Evolutionary conservation across 2,888 invertebrate genomes (phyloP), one percentile per base, ranked within the genome.

Genomic region (Tenthredo scrophulariae): DNA sequence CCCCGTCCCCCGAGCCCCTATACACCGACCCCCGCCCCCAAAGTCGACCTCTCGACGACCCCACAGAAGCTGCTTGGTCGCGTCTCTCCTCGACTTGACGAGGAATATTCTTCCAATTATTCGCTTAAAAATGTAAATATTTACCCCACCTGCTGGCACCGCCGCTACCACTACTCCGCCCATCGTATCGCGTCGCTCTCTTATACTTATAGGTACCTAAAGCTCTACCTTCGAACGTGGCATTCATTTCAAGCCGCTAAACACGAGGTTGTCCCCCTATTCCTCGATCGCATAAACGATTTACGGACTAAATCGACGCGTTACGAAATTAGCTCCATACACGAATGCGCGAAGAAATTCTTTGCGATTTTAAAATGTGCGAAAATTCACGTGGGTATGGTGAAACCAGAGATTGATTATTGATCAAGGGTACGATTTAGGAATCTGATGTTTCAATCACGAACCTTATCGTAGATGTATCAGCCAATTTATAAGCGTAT

Each of bases 71-170:
- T 80, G 62, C 80, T 80, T 43, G 80, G 80, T 58, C 80, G 58
- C 67, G 83, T 83, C 43, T 65, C 82, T 80, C 67, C 92, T 91
- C 88, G 88, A 91, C 90, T 91, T 88, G 87, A 90, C 90, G 90
- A 91, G 89, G 89, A 90, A 91, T 91, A 91, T 90, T 90, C 89
- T 89, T 89, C 90, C 90, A 91, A 91, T 92, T 92, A 91, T 87
- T 87, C 87, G 86, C 85, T 62, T 43, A 87, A 88, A 87, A 89
- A 89, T 89, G 89, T 90, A 89, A 89, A 91, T 90, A 90, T 90
- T 90, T 89, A 89, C 74, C 65, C 65, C 72, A 82, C 54, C 80
- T 29, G 22, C 67, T 37, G 9, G 29, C 58, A 18, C 67, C 37
- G 10, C 37, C 18, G 70, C 2, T 37, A 70, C 70, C 15, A 26